A percentile compares a stretch with the other conserved stretches of the same genome.
These are phyloP conservation scores for Alligator mississippiensis DNA, from an alignment of 2,113 vertebrate species.

Conservation along the genomic window DNA sequence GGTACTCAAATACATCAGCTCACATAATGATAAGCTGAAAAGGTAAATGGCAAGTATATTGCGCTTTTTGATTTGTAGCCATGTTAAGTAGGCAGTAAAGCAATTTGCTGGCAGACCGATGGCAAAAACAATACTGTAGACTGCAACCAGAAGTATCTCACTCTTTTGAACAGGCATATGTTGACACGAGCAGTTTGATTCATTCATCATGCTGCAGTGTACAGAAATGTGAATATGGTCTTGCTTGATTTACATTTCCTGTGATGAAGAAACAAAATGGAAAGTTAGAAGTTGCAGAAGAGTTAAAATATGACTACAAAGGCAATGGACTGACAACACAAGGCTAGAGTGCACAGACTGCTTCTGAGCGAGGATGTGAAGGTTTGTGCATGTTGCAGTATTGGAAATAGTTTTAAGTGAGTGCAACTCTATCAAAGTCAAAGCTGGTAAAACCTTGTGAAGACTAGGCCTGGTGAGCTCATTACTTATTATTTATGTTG, in stretches of 20 bases:
- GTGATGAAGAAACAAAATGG: conserved; percentile 2
- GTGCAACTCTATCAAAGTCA: neutral
- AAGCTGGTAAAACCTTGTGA: neutral
- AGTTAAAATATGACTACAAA: neutral
- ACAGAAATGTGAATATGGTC: neutral
- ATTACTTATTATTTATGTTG: neutral
- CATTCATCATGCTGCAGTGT: neutral
- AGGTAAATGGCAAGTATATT: conserved; percentile 88
- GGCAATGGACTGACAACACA: neutral
- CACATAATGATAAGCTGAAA: conserved; percentile 86
- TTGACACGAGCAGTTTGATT: accelerated
- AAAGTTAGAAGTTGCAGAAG: neutral
- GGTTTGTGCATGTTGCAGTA: neutral
- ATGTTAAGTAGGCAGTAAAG: conserved; percentile 79
- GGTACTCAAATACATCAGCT: conserved; percentile 87
- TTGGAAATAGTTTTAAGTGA: neutral
- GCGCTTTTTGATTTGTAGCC: conserved; percentile 77
- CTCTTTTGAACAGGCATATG: conserved; percentile 53
- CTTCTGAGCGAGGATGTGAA: neutral
- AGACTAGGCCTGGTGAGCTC: neutral
- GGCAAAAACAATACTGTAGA: conserved; percentile 80
- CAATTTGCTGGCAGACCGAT: conserved; percentile 87
- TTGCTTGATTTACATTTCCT: conserved; percentile 30
- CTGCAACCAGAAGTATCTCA: conserved; percentile 66
- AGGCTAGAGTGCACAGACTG: neutral